A percentile compares a stretch with the other conserved stretches of the same genome.
These are phyloP conservation scores for Ophiodon elongatus DNA, from an alignment of 2,113 vertebrate genomes.

Conservation along the genomic window DNA sequence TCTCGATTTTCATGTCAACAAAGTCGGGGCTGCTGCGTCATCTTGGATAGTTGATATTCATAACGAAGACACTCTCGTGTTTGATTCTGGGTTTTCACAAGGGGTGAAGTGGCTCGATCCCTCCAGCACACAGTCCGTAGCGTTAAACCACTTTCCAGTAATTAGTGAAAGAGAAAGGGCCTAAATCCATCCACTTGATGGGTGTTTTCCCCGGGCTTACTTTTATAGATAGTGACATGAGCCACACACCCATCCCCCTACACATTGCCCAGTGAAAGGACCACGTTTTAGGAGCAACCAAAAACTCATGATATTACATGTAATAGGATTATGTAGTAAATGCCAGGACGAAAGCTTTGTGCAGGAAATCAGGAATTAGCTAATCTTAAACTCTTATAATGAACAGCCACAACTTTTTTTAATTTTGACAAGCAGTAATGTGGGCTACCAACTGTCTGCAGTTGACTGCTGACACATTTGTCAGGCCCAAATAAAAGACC, in stretches of 20 bases:
- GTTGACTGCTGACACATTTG: not conserved
- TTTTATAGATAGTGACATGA: slow-evolving; percentile 57
- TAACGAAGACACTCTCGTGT: slow-evolving; percentile 9
- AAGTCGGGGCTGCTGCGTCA: not conserved
- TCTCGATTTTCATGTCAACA: slow-evolving; percentile 4
- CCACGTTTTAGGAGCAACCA: slow-evolving; percentile 29
- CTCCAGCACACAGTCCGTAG: not conserved
- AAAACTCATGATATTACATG: slow-evolving; percentile 35
- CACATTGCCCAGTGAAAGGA: slow-evolving; percentile 31
- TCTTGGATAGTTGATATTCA: slow-evolving; percentile 19
- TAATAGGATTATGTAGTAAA: slow-evolving; percentile 66
- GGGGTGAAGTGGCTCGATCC: slow-evolving; percentile 8
- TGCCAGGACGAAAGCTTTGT: slow-evolving; percentile 1
- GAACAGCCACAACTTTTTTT: not conserved
- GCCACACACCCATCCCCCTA: slow-evolving; percentile 11
- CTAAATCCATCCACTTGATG: slow-evolving; percentile 26
- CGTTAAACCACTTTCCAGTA: slow-evolving; percentile 54
- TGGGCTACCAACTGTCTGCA: not conserved
- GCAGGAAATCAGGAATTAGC: slow-evolving; percentile 48
- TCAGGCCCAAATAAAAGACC: not conserved
- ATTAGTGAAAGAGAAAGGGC: slow-evolving; percentile 54
- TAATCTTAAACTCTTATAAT: not conserved
- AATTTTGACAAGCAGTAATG: not conserved
- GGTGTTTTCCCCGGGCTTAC: slow-evolving; percentile 37
- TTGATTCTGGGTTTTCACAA: slow-evolving; percentile 29